phyloP scores from a whole-genome alignment of 2,888 invertebrate species.

The Trissoscelio sp. region DNA sequence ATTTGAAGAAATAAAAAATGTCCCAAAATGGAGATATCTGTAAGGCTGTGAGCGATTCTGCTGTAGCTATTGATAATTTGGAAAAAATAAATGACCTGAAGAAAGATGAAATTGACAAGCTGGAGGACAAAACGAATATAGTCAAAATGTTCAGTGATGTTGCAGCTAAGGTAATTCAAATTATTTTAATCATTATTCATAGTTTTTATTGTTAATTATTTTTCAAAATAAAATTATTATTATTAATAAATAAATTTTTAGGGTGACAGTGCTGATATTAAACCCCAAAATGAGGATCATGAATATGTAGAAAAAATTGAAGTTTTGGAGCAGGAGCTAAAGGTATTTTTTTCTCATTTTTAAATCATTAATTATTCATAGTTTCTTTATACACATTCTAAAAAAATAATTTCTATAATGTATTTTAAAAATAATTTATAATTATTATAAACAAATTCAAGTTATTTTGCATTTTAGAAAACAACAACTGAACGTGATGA shows the following conservation, averaged over 20 bases:
- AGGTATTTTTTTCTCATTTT: too few relatives aligned
- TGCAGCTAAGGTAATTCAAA: not conserved
- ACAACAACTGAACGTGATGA: slow-evolving; percentile 75
- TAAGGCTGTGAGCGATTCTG: not conserved
- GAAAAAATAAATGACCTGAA: not conserved
- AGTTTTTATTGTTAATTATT: too few relatives aligned
- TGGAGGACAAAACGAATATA: too few relatives aligned
- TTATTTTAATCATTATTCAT: too few relatives aligned
- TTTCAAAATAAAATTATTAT: not conserved
- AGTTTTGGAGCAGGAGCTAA: slow-evolving; percentile 71
- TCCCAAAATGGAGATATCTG: not conserved
- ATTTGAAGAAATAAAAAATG: slow-evolving; percentile 15
- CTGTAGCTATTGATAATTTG: not conserved
- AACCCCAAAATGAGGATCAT: slow-evolving; percentile 10
- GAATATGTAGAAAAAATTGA: slow-evolving; percentile 33
- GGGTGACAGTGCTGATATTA: slow-evolving; percentile 25
- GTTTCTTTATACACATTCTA: too few relatives aligned
- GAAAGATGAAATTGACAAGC: not conserved
- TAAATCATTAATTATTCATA: too few relatives aligned
- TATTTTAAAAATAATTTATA: not conserved
- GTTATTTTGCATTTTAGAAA: slow-evolving; percentile 72
- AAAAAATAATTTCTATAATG: too few relatives aligned
- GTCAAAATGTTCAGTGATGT: not conserved
- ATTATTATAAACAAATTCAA: not conserved
- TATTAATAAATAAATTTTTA: slow-evolving; percentile 19